Conservation (phyloP, 1,140 invertebrate genomes). For the Scaptomyza hsui region DNA sequence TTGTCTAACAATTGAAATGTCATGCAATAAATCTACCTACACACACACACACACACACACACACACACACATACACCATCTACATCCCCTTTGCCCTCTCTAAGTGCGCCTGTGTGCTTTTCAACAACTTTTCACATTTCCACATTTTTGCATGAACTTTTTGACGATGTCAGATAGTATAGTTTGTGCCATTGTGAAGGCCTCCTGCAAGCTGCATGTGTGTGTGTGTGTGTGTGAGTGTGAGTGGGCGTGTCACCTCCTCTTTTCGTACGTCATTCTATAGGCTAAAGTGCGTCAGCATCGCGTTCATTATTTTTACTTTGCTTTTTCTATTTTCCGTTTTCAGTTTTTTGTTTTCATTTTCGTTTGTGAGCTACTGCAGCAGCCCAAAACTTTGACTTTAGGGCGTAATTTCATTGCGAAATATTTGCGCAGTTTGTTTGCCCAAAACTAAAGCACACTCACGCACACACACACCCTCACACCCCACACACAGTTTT, state of each 20-base stretch:
- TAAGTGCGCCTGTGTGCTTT: slow-evolving; percentile 53
- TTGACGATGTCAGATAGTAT: slow-evolving; percentile 80
- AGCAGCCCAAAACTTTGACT: slow-evolving; percentile 68
- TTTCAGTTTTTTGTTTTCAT: slow-evolving; percentile 21
- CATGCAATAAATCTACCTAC: slow-evolving; percentile 76
- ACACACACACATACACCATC: background rate
- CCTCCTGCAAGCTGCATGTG: slow-evolving; percentile 19
- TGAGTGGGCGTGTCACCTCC: slow-evolving; percentile 37
- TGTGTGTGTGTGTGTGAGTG: slow-evolving; percentile 8
- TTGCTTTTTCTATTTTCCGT: slow-evolving; percentile 19
- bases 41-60: slow-evolving; percentile 22
- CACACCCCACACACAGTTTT: slow-evolving; percentile 1
- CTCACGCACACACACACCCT: slow-evolving; percentile 6
- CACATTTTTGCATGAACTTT: slow-evolving; percentile 81
- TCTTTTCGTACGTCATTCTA: slow-evolving; percentile 51
- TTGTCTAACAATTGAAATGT: slow-evolving; percentile 82
- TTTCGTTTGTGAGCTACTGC: slow-evolving; percentile 21
- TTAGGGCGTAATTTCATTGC: slow-evolving; percentile 79
- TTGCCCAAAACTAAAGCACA: slow-evolving; percentile 47
- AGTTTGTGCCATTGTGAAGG: slow-evolving; percentile 60
- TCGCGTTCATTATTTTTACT: slow-evolving; percentile 69
- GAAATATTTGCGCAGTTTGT: slow-evolving; percentile 69
- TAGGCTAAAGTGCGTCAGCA: slow-evolving; percentile 64
- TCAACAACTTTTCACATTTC: slow-evolving; percentile 80
- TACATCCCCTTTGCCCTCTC: background rate